Conservation (phyloP, 2,888 invertebrate genomes). For the Drosophila aldrichi region DNA sequence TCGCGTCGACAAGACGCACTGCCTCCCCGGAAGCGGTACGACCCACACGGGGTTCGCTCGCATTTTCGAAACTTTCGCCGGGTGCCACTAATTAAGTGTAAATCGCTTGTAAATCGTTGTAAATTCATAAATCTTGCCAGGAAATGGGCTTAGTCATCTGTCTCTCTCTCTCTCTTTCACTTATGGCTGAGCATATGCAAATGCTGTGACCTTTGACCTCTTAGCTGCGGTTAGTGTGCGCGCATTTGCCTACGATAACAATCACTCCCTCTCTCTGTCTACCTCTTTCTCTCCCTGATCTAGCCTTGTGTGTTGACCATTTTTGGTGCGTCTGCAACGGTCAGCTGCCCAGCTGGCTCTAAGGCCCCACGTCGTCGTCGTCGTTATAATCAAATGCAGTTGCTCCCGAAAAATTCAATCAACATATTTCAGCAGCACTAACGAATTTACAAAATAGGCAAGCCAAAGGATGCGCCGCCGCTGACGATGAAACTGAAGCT, state of each 20-base stretch:
- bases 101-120: conserved; percentile 74
- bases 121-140: conserved; percentile 71
- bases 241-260: conserved; percentile 56
- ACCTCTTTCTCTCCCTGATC: not conserved
- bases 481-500: conserved; percentile 17
- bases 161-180: not conserved
- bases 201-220: conserved; percentile 66
- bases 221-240: not conserved
- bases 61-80: conserved; percentile 49
- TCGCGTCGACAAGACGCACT: conserved; percentile 54
- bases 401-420: conserved; percentile 83
- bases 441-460: conserved; percentile 83
- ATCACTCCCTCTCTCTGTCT: conserved; percentile 29
- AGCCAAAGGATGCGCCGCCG: conserved; percentile 77
- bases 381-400: conserved; percentile 79
- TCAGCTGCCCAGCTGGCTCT: conserved; percentile 32
- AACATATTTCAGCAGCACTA: conserved; percentile 83
- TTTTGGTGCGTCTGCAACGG: conserved; percentile 68
- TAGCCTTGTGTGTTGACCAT: conserved; percentile 50
- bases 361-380: conserved; percentile 21
- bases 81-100: conserved; percentile 80
- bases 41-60: conserved; percentile 53
- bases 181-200: conserved; percentile 25
- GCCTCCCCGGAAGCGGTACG: conserved; percentile 39
- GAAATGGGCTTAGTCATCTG: conserved; percentile 20